A percentile compares a stretch with the other conserved stretches of the same genome.
Evolutionary conservation across 2,888 invertebrate genomes (phyloP).

Genomic region (Chloromyia formosa): DNA sequence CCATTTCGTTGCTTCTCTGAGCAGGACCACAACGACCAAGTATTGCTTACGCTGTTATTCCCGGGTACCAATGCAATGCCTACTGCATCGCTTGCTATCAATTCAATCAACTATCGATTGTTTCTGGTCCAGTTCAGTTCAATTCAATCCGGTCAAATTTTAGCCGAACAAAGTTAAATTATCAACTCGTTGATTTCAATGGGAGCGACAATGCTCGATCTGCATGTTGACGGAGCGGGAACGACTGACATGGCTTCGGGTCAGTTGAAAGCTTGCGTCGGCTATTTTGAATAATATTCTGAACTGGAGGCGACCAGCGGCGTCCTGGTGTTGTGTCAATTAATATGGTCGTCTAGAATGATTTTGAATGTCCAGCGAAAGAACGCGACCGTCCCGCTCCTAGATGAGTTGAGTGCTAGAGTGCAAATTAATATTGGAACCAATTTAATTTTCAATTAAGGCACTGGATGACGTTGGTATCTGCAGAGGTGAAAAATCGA

Average conservation of each 20-base stretch:
- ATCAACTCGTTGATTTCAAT: conserved; percentile 10
- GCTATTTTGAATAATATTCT: conserved; percentile 25
- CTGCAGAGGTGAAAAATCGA: too few species aligned
- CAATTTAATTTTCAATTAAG: conserved; percentile 38
- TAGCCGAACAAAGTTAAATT: conserved; percentile 27
- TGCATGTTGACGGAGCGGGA: neutral
- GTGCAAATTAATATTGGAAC: conserved; percentile 30
- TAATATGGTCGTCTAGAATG: neutral
- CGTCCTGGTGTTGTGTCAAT: neutral
- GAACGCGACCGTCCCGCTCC: neutral
- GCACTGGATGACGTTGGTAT: neutral
- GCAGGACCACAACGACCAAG: too few species aligned
- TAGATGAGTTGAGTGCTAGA: neutral
- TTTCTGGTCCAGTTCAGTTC: conserved; percentile 34
- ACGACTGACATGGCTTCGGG: neutral
- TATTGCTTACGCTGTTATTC: conserved; percentile 15
- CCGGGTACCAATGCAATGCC: neutral
- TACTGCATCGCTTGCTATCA: conserved; percentile 24
- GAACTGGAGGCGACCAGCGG: too few species aligned
- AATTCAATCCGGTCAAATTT: conserved; percentile 33
- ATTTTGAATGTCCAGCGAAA: neutral
- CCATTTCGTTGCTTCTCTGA: too few species aligned
- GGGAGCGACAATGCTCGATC: neutral
- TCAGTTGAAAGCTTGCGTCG: neutral
- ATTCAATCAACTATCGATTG: conserved; percentile 41